Percentiles rank a stretch among this genome's conserved stretches.
These are phyloP conservation scores for Sciaenops ocellatus DNA, from an alignment of 2,797 vertebrate species.

Conservation along the genomic window DNA sequence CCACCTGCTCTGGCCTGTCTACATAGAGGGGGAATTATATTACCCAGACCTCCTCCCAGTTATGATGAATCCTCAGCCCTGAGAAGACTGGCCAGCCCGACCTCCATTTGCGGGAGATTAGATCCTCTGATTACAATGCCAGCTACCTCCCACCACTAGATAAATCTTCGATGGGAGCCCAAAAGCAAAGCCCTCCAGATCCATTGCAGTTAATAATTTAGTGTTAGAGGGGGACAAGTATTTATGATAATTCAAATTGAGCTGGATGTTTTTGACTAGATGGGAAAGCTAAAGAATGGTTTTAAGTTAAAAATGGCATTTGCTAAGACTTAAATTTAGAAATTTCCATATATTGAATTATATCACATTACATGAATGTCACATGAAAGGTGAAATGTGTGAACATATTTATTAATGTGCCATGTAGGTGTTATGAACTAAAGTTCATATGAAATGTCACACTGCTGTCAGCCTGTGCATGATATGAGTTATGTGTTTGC, in stretches of 20 bases:
- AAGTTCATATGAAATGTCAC: constrained; percentile 64
- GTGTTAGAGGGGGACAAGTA: constrained; percentile 69
- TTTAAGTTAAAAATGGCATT: constrained; percentile 63
- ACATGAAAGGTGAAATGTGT: constrained; percentile 25
- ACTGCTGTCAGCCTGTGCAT: constrained; percentile 33
- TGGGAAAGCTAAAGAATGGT: constrained; percentile 61
- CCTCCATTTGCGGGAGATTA: constrained; percentile 86
- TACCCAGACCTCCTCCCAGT: constrained; percentile 77
- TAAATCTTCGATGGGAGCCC: constrained; percentile 85
- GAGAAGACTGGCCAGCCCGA: constrained; percentile 77
- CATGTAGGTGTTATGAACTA: constrained; percentile 31
- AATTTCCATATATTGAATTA: constrained; percentile 44
- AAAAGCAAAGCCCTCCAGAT: constrained; percentile 81
- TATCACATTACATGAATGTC: constrained; percentile 25
- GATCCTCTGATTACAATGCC: constrained; percentile 85
- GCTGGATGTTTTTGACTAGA: constrained; percentile 57
- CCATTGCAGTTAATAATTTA: constrained; percentile 87
- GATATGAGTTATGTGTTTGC: constrained; percentile 62
- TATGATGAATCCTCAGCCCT: constrained; percentile 84
- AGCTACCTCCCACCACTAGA: constrained; percentile 83
- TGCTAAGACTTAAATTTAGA: constrained; percentile 51
- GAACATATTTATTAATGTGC: constrained; percentile 53
- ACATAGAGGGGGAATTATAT: constrained; percentile 75
- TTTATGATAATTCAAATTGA: constrained; percentile 79
- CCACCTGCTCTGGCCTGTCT: constrained; percentile 59